phyloP scores from a whole-genome alignment of 1,140 invertebrate genomes.

The Heterodera schachtii region DNA sequence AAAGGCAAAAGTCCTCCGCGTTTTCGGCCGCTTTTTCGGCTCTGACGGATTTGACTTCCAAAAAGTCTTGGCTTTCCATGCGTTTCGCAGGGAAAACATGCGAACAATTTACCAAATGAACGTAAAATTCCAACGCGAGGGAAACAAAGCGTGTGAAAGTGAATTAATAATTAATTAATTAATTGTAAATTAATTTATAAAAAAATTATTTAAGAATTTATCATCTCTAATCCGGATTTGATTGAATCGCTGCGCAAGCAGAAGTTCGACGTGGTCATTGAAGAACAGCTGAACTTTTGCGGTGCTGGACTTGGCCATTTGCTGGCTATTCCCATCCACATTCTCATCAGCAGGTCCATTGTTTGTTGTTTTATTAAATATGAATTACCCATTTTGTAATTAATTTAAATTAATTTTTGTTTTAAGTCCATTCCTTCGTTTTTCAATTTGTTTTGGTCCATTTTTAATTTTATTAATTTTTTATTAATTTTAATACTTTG shows the following conservation, averaged over 20 bases:
- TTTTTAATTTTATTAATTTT: too few species aligned
- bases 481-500: too few species aligned
- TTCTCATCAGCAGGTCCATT: slow-evolving; percentile 32
- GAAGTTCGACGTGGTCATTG: slow-evolving; percentile 42
- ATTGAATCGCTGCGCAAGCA: slow-evolving; percentile 21
- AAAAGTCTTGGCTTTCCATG: neutral
- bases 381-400: neutral
- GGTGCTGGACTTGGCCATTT: slow-evolving; percentile 36
- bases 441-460: too few species aligned
- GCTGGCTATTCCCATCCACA: slow-evolving; percentile 34
- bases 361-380: neutral
- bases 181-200: slow-evolving; percentile 2
- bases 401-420: too few species aligned
- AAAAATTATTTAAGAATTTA: slow-evolving; percentile 16
- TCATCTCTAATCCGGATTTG: slow-evolving; percentile 24
- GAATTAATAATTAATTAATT: neutral
- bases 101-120: neutral
- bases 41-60: neutral
- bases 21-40: slow-evolving; percentile 10
- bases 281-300: slow-evolving; percentile 45
- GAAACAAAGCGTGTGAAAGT: slow-evolving; percentile 26
- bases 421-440: too few species aligned
- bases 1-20: neutral
- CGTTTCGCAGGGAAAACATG: neutral
- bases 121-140: neutral